These are phyloP conservation scores for Malthinus flaveolus DNA, from an alignment of 2,888 invertebrate genomes.

Conservation along the genomic window DNA sequence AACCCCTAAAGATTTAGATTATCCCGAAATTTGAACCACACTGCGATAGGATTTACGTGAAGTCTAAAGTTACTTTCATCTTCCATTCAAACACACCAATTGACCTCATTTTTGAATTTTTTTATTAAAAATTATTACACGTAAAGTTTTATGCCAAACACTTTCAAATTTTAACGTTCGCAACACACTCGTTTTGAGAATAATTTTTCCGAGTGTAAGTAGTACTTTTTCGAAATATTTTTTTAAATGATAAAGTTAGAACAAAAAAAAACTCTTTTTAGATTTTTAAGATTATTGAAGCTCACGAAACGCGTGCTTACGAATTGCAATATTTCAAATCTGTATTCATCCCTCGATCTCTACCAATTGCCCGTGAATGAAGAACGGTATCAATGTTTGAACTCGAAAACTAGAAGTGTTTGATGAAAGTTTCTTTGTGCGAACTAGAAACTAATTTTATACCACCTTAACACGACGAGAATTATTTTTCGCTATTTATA, in stretches of 20 bases:
- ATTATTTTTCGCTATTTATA: not conserved
- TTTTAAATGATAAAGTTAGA: not conserved
- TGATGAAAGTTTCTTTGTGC: slow-evolving; percentile 34
- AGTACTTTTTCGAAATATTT: too few relatives aligned
- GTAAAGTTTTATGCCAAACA: too few relatives aligned
- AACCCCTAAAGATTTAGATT: too few relatives aligned
- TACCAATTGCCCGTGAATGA: slow-evolving; percentile 46
- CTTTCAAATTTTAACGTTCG: too few relatives aligned
- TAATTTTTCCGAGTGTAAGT: too few relatives aligned
- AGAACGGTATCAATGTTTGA: slow-evolving; percentile 40
- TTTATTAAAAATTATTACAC: too few relatives aligned
- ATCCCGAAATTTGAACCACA: too few relatives aligned
- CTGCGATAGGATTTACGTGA: too few relatives aligned
- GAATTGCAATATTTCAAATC: slow-evolving; percentile 47
- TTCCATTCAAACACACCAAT: too few relatives aligned
- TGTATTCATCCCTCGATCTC: slow-evolving; percentile 45
- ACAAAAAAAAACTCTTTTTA: slow-evolving; percentile 1
- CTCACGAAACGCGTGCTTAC: slow-evolving; percentile 40
- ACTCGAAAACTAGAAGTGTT: slow-evolving; percentile 32
- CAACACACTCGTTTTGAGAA: too few relatives aligned
- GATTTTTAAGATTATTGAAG: slow-evolving; percentile 23
- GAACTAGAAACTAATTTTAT: slow-evolving; percentile 9
- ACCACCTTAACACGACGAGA: slow-evolving; percentile 5
- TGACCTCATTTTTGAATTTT: too few relatives aligned
- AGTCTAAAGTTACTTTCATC: too few relatives aligned